Base-by-base conservation (phyloP, 2,113 vertebrate genomes). In the Onychostruthus taczanowskii region DNA sequence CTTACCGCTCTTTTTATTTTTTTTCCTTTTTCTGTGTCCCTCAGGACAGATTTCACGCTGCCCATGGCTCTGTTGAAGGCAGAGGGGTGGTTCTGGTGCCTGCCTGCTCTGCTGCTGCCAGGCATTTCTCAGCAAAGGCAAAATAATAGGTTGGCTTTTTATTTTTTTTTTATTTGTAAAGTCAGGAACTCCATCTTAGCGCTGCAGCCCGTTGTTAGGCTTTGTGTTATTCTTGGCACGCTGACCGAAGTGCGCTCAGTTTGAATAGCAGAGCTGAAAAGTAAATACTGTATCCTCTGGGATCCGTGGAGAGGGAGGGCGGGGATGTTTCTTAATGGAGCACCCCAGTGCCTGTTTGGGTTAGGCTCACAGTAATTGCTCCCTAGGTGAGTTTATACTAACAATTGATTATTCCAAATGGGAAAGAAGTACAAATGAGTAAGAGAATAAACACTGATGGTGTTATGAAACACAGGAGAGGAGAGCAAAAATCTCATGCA, bases 301-400 rank as follows among this genome's bases (percentile, higher is more conserved):
- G 96, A 94, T 93, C 90, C 59, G 82, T 16, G 4, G 63, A 44
- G 89, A 79, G 90, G 87, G 70, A 93, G 78, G 94, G 90, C 3
- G 37, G 78, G 15, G 79, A 19, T 53, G 80, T 41, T 87, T 88
- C 95, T 90, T 96, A 94, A 95, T 93, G 94, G 84, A 87, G 84
- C 93, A 89, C 93, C 95, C 87, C 89, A 89, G 94, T 0, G 70
- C 94, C 92, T 96, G 95, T 95, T 96, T 96, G 96, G 96, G 96
- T 95, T 96, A 82, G 84, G 95, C 92, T 95, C 56, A 69, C 75
- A 76, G 90, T 96, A 96, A 96, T 91, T 94, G 94, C 92, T 95
- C 94, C 95, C 95, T 90, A 96, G 96, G 96, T 96, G 96, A 96
- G 90, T 79, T 95, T 93, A 82, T 88, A 91, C 94, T 92, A 82